Evolutionary conservation across 2,888 invertebrate species (phyloP), one percentile per base, ranked within the genome.

Genomic region (Blastobasis lacticolella): DNA sequence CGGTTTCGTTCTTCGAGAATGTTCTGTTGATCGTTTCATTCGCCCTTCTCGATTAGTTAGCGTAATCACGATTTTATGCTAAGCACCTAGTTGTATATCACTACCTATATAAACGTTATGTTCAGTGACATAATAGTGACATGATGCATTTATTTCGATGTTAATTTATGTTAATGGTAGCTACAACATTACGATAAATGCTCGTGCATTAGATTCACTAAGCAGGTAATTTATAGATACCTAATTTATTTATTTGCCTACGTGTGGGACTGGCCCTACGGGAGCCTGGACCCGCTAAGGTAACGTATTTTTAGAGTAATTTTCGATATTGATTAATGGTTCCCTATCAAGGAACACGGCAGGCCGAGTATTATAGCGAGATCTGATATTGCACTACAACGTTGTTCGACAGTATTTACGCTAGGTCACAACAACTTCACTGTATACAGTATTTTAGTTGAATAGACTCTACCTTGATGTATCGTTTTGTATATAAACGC

Each of bases 121-220:
- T 84, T 83, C 78, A 67, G 75, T 75, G 81, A 86, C 83, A 84
- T 85, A 78, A 81, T 78, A 83, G 87, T 87, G 84, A 86, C 86
- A 75, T 84, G 85, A 86, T 87, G 88, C 88, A 88, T 88, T 88
- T 88, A 88, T 87, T 85, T 85, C 67, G 78, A 82, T 84, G 84
- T 83, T 87, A 86, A 83, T 85, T 86, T 84, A 84, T 81, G 75
- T 74, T 86, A 85, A 83, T 81, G 81, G 80, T 86, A 87, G 84
- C 84, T 83, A 83, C 81, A 83, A 83, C 77, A 81, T 23, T 78
- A 72, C 66, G 64, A 78, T 82, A 80, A 84, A 84, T 83, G 82
- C 85, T 84, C 82, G 79, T 79, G 81, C 78, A 71, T 79, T 73
- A 69, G 67, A 74, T 78, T 78, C 81, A 77, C 71, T 80, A 76